Percentiles rank a stretch among this genome's conserved stretches.
Evolutionary conservation across 2,113 vertebrate genomes (phyloP).

Genomic region (Nothoprocta pentlandii): DNA sequence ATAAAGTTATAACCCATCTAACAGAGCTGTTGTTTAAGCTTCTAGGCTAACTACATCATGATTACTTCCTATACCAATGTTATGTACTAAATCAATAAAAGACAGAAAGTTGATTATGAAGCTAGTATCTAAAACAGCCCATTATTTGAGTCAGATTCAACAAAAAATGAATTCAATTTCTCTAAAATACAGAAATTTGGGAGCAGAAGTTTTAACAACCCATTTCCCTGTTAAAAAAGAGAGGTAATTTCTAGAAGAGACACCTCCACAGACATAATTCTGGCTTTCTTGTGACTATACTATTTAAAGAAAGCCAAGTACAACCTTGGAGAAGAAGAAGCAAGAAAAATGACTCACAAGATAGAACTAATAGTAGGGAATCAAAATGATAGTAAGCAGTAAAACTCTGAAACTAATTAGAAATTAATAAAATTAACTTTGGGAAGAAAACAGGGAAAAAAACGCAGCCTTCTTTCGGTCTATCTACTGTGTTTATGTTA

Average conservation of each 20-base stretch:
- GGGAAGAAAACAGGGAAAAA: background rate
- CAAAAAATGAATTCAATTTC: background rate
- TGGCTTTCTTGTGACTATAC: background rate
- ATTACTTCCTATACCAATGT: background rate
- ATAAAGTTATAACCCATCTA: background rate
- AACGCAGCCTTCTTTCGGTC: background rate
- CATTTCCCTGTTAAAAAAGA: background rate
- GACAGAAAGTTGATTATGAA: background rate
- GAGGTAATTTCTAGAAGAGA: background rate
- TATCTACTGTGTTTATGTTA: background rate
- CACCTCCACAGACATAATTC: background rate
- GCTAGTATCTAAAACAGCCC: background rate
- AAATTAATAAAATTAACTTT: background rate
- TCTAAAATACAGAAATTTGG: background rate
- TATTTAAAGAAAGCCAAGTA: background rate
- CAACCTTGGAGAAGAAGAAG: background rate
- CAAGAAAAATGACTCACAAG: background rate
- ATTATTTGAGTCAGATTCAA: background rate
- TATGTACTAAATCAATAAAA: background rate
- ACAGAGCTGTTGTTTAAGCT: background rate
- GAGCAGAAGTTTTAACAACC: background rate
- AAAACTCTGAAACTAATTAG: background rate
- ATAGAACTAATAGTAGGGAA: background rate
- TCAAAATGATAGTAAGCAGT: background rate
- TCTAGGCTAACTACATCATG: background rate